Percentiles rank a stretch among this genome's conserved stretches.
Conservation (phyloP, 2,113 vertebrate genomes). For the Turdus rufiventris region DNA sequence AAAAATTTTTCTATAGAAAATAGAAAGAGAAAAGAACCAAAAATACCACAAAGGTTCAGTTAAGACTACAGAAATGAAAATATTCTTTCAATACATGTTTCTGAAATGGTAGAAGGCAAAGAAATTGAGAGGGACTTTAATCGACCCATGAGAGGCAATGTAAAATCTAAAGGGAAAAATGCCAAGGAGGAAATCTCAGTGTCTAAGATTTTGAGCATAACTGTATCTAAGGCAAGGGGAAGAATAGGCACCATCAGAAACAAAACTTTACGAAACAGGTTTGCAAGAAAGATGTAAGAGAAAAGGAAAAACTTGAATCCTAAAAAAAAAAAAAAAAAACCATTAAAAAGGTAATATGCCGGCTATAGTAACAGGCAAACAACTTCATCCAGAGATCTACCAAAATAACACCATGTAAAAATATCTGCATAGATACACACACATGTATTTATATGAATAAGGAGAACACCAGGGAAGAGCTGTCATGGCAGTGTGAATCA, state of each 20-base stretch:
- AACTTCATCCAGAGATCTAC: not conserved
- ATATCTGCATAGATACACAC: not conserved
- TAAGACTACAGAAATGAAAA: not conserved
- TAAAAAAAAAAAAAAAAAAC: not conserved
- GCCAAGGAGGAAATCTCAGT: not conserved
- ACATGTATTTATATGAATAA: not conserved
- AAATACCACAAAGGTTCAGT: not conserved
- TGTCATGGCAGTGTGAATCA: accelerated
- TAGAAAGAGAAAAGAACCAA: not conserved
- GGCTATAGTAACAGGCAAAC: not conserved
- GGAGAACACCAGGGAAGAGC: not conserved
- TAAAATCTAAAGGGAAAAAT: not conserved
- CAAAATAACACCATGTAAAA: not conserved
- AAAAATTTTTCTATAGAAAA: not conserved
- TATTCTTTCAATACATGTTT: not conserved
- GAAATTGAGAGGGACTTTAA: not conserved
- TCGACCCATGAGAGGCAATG: not conserved
- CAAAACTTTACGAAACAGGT: not conserved
- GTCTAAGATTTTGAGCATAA: not conserved
- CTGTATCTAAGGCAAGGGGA: not conserved
- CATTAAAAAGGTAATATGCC: not conserved
- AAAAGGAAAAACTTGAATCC: not conserved
- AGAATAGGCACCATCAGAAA: not conserved
- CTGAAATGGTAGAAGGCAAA: not conserved
- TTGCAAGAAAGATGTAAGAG: not conserved